Conservation (phyloP, 2,888 invertebrate species). For the Hirtodrosophila duncani region DNA sequence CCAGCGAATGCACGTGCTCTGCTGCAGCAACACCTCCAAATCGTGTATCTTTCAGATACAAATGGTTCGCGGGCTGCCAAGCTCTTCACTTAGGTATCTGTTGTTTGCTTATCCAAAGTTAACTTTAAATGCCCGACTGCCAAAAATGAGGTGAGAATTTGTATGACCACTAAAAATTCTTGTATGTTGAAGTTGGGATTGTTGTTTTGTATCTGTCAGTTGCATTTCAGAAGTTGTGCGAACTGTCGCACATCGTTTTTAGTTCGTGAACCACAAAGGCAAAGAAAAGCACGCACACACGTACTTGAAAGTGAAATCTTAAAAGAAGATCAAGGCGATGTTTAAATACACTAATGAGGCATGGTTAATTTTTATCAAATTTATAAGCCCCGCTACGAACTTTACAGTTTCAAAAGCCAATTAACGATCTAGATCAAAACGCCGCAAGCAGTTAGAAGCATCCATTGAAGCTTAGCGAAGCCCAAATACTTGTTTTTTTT, state of each 20-base stretch:
- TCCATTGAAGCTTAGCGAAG: too few species aligned
- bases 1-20: constrained; percentile 34
- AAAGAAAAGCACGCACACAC: background rate
- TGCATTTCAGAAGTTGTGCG: constrained; percentile 48
- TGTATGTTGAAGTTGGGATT: constrained; percentile 26
- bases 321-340: constrained; percentile 1
- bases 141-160: constrained; percentile 65
- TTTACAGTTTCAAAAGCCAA: too few species aligned
- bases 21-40: too few species aligned
- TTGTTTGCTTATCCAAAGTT: constrained; percentile 35
- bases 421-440: too few species aligned
- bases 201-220: constrained; percentile 55
- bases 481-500: too few species aligned
- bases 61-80: constrained; percentile 33
- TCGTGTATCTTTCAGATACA: constrained; percentile 51
- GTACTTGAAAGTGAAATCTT: too few species aligned
- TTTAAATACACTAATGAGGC: constrained; percentile 4
- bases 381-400: too few species aligned
- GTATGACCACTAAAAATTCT: constrained; percentile 20
- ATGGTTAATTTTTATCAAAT: too few species aligned
- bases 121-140: constrained; percentile 55
- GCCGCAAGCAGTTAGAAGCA: too few species aligned
- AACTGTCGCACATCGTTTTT: constrained; percentile 60
- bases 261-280: constrained; percentile 2
- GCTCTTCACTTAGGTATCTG: background rate